Evolutionary conservation across 2,113 vertebrate genomes (phyloP), one percentile per base, ranked within the genome.

Genomic region (Brachypteracias leptosomus): DNA sequence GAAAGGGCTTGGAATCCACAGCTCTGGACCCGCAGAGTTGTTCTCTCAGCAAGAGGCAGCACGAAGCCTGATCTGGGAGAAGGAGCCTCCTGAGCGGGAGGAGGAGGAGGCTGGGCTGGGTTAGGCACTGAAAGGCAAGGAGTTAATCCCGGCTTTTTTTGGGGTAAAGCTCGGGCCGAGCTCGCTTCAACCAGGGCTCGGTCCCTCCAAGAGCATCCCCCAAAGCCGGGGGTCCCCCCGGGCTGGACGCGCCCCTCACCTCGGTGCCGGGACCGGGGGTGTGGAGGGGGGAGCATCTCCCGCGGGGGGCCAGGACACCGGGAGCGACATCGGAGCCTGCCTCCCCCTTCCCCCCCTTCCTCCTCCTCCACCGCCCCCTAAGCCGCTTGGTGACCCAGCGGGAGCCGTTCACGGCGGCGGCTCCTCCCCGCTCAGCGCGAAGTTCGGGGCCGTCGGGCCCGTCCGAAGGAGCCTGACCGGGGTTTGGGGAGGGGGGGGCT

Each of bases 321-420:
- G 38, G 24, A 42, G 42, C 42, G 42, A 42, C 42, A 42, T 15
- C 42, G 42, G 9, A 70, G 31, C 20, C 57, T 4, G 35, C 1
- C 16, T n/a, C 5, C 14, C 7, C 1, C 16, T n/a, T 4, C 14
- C 7, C 3, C 44, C 28, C 10, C 4, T n/a, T 21, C 6, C 16
- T 42, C 42, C 42, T 42, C n/a, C 3, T 9, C 8, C 33, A 3
- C 20, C 47, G 12, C 78, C 86, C 89, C 57, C 2, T 90, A 73
- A 95, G 89, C 89, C 66, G 71, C 86, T 88, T 25, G 79, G 59
- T 77, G 91, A 86, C 80, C 84, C 84, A 29, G 14, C 66, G 51
- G 91, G 61, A 24, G 63, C 82, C 20, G 74, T n/a, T n/a, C n/a
- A n/a, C n/a, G n/a, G 55, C 55, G 31, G 61, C 36, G 16, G 61